These are phyloP conservation scores for Macrosteles quadrilineatus DNA, from an alignment of 1,140 invertebrate species.

Conservation along the genomic window DNA sequence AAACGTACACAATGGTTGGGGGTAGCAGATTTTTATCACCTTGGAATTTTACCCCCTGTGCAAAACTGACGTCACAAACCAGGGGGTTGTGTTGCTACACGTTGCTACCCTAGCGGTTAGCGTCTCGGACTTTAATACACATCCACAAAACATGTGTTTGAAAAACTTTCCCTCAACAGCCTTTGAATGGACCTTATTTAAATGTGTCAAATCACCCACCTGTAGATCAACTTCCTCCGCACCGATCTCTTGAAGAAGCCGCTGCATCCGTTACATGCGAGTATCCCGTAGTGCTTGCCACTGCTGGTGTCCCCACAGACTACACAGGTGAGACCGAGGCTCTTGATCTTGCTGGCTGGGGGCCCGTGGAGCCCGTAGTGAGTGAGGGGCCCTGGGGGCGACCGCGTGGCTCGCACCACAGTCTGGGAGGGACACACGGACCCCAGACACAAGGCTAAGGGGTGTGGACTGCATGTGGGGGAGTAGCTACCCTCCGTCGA, in stretches of 20 bases:
- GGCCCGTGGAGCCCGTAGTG: conserved; percentile 4
- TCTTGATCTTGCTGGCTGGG: conserved; percentile 39
- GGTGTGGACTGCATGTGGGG: conserved; percentile 32
- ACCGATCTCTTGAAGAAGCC: conserved; percentile 99
- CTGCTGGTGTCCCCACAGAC: conserved; percentile 97
- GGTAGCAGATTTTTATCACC: no score
- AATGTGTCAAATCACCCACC: no score
- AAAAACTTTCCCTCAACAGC: no score
- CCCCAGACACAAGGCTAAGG: conserved; percentile 37
- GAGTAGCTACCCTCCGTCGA: conserved; percentile 19
- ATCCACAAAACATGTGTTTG: no score
- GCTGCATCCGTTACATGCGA: conserved; percentile 99
- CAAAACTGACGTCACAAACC: no score
- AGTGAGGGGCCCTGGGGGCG: conserved; percentile 36
- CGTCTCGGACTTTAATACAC: no score
- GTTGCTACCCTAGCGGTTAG: no score
- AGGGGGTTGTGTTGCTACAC: no score
- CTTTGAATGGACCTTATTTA: no score
- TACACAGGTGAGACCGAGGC: conserved; percentile 78
- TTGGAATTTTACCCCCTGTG: no score
- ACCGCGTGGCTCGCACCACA: conserved; percentile 42
- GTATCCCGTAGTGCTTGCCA: conserved; percentile 97
- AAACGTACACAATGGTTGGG: no score
- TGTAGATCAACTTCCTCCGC: conserved; percentile 94
- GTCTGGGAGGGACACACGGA: conserved; percentile 37